Percentiles rank a stretch among this genome's conserved stretches.
Evolutionary conservation across 2,888 invertebrate genomes (phyloP).

Genomic region (Aphelenchoides bicaudatus): DNA sequence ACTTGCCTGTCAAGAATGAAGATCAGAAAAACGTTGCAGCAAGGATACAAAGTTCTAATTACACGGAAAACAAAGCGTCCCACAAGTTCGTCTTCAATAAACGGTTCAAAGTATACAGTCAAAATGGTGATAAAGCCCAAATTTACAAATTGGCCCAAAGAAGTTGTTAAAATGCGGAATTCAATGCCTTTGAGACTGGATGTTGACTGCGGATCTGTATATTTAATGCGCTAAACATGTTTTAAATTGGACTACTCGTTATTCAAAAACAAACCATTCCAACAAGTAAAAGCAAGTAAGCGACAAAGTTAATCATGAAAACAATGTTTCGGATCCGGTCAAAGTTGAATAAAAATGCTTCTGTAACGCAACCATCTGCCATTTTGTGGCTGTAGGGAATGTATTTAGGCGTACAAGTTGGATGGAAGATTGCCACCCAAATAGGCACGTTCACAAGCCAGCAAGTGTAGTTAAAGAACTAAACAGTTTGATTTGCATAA

Average conservation of each 20-base stretch:
- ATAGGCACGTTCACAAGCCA: slow-evolving; percentile 7
- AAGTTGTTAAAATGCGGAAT: background rate
- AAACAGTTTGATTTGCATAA: background rate
- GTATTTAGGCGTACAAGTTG: background rate
- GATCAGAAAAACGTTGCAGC: slow-evolving; percentile 4
- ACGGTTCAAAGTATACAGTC: slow-evolving; percentile 5
- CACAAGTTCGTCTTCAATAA: slow-evolving; percentile 1
- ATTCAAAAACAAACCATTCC: background rate
- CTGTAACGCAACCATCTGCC: background rate
- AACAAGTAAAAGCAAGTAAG: slow-evolving; percentile 1
- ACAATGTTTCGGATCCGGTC: slow-evolving; percentile 1
- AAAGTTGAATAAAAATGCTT: background rate
- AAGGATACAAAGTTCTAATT: slow-evolving; percentile 2
- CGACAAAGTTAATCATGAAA: slow-evolving; percentile 2
- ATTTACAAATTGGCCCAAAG: slow-evolving; percentile 9
- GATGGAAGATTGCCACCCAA: slow-evolving; percentile 5
- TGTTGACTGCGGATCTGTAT: background rate
- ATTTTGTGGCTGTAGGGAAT: background rate
- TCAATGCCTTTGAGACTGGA: background rate
- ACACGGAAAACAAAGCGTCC: background rate
- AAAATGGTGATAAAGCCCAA: slow-evolving; percentile 2
- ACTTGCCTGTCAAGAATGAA: slow-evolving; percentile 6
- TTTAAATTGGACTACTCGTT: background rate
- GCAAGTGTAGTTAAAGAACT: background rate
- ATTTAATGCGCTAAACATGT: background rate